Percentiles rank a stretch among this genome's conserved stretches.
Conservation (phyloP, 2,888 invertebrate species). For the Lypha dubia region DNA sequence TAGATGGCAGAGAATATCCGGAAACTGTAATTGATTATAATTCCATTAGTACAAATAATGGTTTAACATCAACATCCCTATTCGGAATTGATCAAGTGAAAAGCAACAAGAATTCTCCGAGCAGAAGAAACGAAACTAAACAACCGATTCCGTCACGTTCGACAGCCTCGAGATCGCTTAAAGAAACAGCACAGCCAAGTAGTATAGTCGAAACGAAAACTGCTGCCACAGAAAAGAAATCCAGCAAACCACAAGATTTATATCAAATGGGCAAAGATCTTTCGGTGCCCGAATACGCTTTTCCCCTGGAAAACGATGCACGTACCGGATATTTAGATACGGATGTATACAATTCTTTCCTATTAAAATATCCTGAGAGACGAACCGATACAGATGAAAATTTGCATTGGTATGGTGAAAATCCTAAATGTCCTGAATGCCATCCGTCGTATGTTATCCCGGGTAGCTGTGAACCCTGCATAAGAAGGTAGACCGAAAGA, state of each 20-base stretch:
- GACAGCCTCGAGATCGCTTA: slow-evolving; percentile 79
- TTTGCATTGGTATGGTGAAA: slow-evolving; percentile 85
- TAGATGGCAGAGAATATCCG: slow-evolving; percentile 82
- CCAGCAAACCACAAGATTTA: slow-evolving; percentile 75
- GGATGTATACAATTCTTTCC: slow-evolving; percentile 86
- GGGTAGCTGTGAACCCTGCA: slow-evolving; percentile 87
- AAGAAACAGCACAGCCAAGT: slow-evolving; percentile 74
- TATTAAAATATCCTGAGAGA: slow-evolving; percentile 85
- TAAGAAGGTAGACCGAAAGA: slow-evolving; percentile 83
- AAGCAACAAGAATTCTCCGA: neutral
- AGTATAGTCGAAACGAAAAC: slow-evolving; percentile 27
- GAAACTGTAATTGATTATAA: slow-evolving; percentile 77
- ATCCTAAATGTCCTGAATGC: slow-evolving; percentile 86
- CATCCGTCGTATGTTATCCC: slow-evolving; percentile 86
- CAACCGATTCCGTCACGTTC: slow-evolving; percentile 68
- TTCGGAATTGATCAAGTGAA: slow-evolving; percentile 69
- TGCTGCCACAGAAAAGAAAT: slow-evolving; percentile 77
- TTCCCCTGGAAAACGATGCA: slow-evolving; percentile 85
- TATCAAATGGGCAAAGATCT: slow-evolving; percentile 86
- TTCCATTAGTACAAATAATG: slow-evolving; percentile 76
- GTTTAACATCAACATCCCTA: slow-evolving; percentile 73
- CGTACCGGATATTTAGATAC: slow-evolving; percentile 85
- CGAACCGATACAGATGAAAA: slow-evolving; percentile 74
- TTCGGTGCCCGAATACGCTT: slow-evolving; percentile 86
- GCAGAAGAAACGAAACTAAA: slow-evolving; percentile 26